Evolutionary conservation across 1,140 invertebrate species (phyloP), one percentile per base, ranked within the genome.

Genomic region (Plodia interpunctella): DNA sequence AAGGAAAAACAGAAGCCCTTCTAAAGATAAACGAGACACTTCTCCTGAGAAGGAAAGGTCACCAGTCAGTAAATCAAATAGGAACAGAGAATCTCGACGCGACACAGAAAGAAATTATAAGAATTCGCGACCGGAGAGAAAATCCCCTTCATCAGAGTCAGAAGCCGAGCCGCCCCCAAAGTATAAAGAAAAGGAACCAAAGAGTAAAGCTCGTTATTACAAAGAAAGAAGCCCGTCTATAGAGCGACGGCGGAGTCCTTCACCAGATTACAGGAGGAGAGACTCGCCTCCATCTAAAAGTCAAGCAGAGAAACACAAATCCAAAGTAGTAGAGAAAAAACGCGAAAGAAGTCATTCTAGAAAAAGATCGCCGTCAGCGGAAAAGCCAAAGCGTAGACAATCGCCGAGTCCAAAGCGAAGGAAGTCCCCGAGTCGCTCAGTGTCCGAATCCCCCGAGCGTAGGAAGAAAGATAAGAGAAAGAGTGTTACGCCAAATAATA

Each of bases 71-170:
- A 79, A 73, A 57, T 25, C 30, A 18, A 55, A 61, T 35, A 76
- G 71, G 32, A 75, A 64, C 30, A 74, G 61, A 58, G 72, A 80
- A 49, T 68, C 62, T 38, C 68, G 68, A 15, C 74, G 78, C 57
- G 80, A 80, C 28, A 55, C 67, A 11, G 77, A 78, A 11, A 75
- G 69, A 66, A 69, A 66, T 62, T 73, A 79, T 52, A 88, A 84
- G 69, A 77, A 67, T 30, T 62, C 63, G 0, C 68, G 64, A 60
- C 21, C 63, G 11, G 64, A 73, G 44, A 65, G 66, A 57, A 72
- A 65, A n/a, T 59, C 60, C 13, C 64, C 75, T 0, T 76, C 76
- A 8, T 78, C 78, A 5, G 80, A 80, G 20, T 77, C 79, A 3
- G 82, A 82, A 54, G 19, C 62, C 10, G 80, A 87, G 60, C 58